phyloP scores from a whole-genome alignment of 2,113 vertebrate genomes.

The Cyanoderma ruficeps region DNA sequence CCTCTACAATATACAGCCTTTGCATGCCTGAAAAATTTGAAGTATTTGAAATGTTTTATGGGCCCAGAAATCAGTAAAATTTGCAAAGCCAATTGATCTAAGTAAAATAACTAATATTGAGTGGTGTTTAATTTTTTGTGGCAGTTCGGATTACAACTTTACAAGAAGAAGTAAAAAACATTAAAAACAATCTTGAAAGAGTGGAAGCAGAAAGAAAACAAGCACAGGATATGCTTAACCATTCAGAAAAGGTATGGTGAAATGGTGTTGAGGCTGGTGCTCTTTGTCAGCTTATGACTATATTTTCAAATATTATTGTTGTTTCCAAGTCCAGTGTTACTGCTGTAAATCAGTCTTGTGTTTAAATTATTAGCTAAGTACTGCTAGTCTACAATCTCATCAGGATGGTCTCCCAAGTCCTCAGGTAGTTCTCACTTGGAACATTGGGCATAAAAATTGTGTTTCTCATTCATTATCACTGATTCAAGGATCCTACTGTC shows the following conservation, averaged over 20 bases:
- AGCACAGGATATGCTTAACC: slow-evolving; percentile 90
- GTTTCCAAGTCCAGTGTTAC: neutral
- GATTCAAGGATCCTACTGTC: neutral
- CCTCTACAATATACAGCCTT: neutral
- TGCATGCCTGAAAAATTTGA: neutral
- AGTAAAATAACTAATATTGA: neutral
- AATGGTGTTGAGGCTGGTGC: neutral
- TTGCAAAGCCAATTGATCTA: neutral
- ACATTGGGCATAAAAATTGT: neutral
- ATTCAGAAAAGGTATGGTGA: slow-evolving; percentile 89
- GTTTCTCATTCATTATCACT: neutral
- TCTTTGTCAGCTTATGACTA: neutral
- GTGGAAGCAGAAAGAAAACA: slow-evolving; percentile 91
- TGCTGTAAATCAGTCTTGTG: neutral
- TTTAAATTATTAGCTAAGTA: neutral
- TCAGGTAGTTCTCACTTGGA: neutral
- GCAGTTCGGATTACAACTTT: slow-evolving; percentile 87
- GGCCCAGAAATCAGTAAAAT: neutral
- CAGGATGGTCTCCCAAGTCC: neutral
- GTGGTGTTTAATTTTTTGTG: neutral
- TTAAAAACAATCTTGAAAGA: slow-evolving; percentile 89
- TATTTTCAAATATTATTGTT: neutral
- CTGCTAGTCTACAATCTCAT: neutral
- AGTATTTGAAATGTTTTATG: neutral
- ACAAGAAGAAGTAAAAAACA: slow-evolving; percentile 91